Conservation (phyloP, 2,113 vertebrate species). For the Cyphomyrus discorhynchus region DNA sequence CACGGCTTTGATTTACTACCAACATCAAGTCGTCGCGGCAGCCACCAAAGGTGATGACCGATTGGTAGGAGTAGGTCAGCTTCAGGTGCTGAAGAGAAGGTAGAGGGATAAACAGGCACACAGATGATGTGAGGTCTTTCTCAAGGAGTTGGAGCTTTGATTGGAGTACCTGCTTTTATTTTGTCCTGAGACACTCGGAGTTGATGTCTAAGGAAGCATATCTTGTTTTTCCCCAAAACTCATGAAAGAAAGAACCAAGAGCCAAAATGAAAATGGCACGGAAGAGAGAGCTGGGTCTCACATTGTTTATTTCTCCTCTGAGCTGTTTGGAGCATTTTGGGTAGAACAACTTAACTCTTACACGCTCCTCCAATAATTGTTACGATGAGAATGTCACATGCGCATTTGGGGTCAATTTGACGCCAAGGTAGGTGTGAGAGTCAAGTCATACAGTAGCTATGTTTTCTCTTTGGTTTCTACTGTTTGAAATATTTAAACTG, state of each 20-base stretch:
- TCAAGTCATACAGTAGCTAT: constrained; percentile 28
- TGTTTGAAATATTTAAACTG: constrained; percentile 33
- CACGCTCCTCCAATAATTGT: too few species aligned
- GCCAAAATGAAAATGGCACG: constrained; percentile 36
- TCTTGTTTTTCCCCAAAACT: background rate
- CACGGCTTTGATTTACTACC: constrained; percentile 71
- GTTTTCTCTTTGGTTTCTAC: constrained; percentile 40
- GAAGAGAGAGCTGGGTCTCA: constrained; percentile 26
- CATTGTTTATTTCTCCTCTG: constrained; percentile 38
- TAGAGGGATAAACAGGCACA: background rate
- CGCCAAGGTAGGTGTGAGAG: too few species aligned
- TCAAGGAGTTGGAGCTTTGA: background rate
- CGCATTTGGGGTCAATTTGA: too few species aligned
- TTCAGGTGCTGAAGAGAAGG: constrained; percentile 63
- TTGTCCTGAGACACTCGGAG: background rate
- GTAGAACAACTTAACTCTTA: constrained; percentile 17
- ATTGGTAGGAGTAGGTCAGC: constrained; percentile 66
- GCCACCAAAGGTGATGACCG: constrained; percentile 79
- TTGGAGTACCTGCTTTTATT: background rate
- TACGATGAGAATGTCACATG: too few species aligned
- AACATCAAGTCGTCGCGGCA: constrained; percentile 80
- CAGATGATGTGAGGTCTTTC: background rate
- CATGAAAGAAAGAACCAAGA: background rate
- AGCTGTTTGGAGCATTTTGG: constrained; percentile 29
- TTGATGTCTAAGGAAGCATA: background rate